Base-by-base conservation (phyloP, 92 coral and sea anemone species). In the Epizoanthus illoricatus region DNA sequence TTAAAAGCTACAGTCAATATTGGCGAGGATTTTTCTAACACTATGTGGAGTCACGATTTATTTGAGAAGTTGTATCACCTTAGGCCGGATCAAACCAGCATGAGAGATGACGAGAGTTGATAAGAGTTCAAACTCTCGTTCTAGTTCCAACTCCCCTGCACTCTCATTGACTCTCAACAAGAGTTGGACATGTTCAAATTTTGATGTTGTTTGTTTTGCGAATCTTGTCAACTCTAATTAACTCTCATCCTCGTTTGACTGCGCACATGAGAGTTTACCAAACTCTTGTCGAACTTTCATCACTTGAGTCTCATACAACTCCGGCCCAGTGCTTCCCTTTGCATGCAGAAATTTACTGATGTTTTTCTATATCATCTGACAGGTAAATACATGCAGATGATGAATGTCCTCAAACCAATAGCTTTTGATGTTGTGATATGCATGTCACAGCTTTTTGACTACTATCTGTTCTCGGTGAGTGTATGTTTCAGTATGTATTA, bases 341-440 rank as follows among this genome's bases (percentile, higher is more conserved):
- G 39, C 21, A 18, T 1, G 4, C 0, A 59, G 12, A 10, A 73
- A 73, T 10, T 55, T 56, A 40, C 23, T n/a, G 59, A 6, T 73
- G 12, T 56, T 72, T 42, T 73, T 28, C 24, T 23, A 58, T 39
- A 66, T 85, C 66, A 23, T 45, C 23, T 74, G 18, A 54, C 83
- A 97, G 99, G 99, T 33, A 97, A 97, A 76, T 97, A 97, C 89
- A 93, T 97, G 99, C 99, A 97, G 86, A 97, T 97, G 99, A 97
- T 97, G 99, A 97, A 97, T 59, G 99, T 97, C 11, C 88, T 97
- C 39, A 97, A 97, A 83, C 99, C 99, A 1, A 97, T 97, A 62
- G 99, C 99, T 43, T 97, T 97, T 87, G 99, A 97, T 83, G 99
- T 97, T 68, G 99, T 97, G 56, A 97, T 97, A 40, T 97, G 99